Base-by-base conservation (phyloP, 2,888 invertebrate species). In the Resseliella maxima region DNA sequence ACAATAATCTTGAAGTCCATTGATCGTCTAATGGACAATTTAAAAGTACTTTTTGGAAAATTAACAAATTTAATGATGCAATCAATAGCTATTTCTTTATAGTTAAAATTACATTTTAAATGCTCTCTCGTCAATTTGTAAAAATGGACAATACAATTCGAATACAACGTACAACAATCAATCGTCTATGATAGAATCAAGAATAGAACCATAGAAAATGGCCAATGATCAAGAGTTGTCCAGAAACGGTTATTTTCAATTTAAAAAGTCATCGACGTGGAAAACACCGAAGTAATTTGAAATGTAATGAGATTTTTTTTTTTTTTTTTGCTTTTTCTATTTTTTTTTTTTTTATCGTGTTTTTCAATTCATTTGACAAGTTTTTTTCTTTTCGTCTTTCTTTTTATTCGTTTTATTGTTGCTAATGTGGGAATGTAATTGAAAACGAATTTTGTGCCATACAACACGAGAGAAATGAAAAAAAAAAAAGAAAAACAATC, bases 11-110 rank as follows among this genome's bases (percentile, higher is more conserved):
- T 18, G 50, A 18, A n/a, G 10, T 24, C 59, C 24, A 24, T 3
- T 24, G 6, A 31, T 31, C 15, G 59, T 24, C 59, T 59, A 59
- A 59, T 59, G 59, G 59, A 59, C 24, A 59, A n/a, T 24, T 59
- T 59, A 59, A 72, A 31, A 35, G 31, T 31, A 5, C 59, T 72
- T 72, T 72, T 72, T 72, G 6, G 35, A 10, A 31, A 72, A 72
- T 72, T 72, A 72, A 72, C 31, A 72, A 41, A 72, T 72, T 72
- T 72, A 72, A 72, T 72, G 72, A 31, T 72, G 72, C 31, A 72
- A 72, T 72, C 72, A 72, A 72, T 72, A 72, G 72, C 10, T 72
- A 8, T 41, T 41, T 50, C 18, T 72, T 72, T 35, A 12, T 5
- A 31, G 72, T 31, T 15, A 2, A 72, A 72, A 72, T 72, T 72